phyloP scores from a whole-genome alignment of 92 coral and sea anemone species.

The Plumapathes pennacea region DNA sequence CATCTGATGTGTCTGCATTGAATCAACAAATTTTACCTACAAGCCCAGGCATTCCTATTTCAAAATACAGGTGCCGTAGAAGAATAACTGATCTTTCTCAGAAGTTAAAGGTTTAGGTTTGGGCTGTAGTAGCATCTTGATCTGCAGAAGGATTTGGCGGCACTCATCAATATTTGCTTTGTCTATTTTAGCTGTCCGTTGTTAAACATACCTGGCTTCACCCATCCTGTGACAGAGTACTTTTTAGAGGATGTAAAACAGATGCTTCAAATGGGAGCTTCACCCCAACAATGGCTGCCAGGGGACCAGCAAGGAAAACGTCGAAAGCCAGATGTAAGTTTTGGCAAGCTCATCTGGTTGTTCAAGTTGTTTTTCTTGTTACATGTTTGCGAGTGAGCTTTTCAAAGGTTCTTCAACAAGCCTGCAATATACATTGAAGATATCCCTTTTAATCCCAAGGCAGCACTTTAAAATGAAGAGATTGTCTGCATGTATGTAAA shows the following conservation, averaged over 20 bases:
- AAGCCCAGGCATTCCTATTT: background rate
- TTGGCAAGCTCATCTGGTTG: constrained; percentile 1
- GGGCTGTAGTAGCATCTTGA: too few species aligned
- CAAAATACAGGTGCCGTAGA: too few species aligned
- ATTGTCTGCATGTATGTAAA: background rate
- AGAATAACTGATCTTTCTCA: too few species aligned
- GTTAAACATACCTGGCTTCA: constrained; percentile 83
- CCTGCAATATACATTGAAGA: background rate
- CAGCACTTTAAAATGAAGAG: background rate
- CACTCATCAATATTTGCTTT: background rate
- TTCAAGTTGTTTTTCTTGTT: background rate
- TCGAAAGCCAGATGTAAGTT: constrained; percentile 41
- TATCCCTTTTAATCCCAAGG: background rate
- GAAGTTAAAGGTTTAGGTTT: too few species aligned
- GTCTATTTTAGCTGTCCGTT: constrained; percentile 70
- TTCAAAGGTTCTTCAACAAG: background rate
- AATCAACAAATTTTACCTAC: background rate
- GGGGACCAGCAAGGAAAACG: constrained; percentile 53
- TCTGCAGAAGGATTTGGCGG: too few species aligned
- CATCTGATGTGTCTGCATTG: too few species aligned
- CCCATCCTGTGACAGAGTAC: constrained; percentile 75
- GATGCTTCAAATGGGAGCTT: constrained; percentile 47
- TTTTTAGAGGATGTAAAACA: constrained; percentile 71
- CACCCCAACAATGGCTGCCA: constrained; percentile 17
- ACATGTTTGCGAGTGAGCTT: background rate